Base-by-base conservation (phyloP, 2,888 invertebrate genomes). In the Doris montereyensis region DNA sequence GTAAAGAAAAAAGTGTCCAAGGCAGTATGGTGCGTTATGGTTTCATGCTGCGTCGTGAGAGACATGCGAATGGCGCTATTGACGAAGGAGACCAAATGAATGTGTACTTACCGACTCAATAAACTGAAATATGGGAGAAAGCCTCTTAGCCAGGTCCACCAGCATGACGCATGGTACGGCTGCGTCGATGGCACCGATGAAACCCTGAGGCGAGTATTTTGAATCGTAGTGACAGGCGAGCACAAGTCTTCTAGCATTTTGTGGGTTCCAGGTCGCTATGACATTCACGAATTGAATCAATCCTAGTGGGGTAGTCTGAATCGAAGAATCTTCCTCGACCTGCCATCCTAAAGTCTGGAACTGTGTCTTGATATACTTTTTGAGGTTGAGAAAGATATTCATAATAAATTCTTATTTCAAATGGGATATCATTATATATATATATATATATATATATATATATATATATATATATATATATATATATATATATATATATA, bases 141-240 rank as follows among this genome's bases (percentile, higher is more conserved):
- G 88, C 75, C 89, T 87, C 10, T 88, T 87, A 1, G 92, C 92
- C 21, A 92, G 85, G 52, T 92, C 91, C 32, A 93, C 87, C 28
- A 92, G 86, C 77, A 93, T 89, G 79, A 92, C 92, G 83, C 98
- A 98, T 0, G 98, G 98, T 0, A 98, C 97, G 0, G 98, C 98
- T 0, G 98, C 98, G 90, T 99, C 98, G 0, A 95, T 97, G 0
- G 98, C 98, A 28, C 95, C 97, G 85, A 94, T 87, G 90, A 95
- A 94, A 52, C 86, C 86, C 95, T 90, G 95, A 95, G 74, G 74
- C 5, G 17, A 1, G 5, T 58, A 28, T 92, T 97, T 97, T 82
- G 91, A 91, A 82, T 91, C 91, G 83, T 85, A 90, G 83, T 91
- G 91, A 75, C 91, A 90, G n/a, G 90, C 88, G 30, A 91, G 91